phyloP scores from a whole-genome alignment of 2,797 vertebrate genomes.

The Urosaurus nigricauda region DNA sequence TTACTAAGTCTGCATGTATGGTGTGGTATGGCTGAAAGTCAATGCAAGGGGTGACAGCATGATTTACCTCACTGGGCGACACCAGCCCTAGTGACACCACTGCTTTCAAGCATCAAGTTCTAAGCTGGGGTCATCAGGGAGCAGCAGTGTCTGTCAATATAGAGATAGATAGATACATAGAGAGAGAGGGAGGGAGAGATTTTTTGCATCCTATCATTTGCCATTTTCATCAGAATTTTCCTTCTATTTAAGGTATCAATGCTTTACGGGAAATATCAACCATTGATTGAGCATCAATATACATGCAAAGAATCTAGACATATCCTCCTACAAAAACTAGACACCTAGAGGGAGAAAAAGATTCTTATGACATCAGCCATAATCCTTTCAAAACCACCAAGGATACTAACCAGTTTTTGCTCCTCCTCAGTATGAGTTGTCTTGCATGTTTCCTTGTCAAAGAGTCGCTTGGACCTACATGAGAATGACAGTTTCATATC shows the following conservation, averaged over 20 bases:
- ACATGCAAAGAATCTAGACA: not conserved
- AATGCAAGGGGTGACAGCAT: no score
- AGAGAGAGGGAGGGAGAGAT: no score
- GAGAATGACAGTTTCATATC: slow-evolving; percentile 43
- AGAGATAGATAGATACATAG: no score
- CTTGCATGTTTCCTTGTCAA: not conserved
- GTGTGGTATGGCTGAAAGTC: no score
- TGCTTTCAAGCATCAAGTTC: no score
- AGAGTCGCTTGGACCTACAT: slow-evolving; percentile 32
- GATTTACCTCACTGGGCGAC: no score
- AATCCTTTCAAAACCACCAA: not conserved
- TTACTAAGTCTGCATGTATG: no score
- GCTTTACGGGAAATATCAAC: not conserved
- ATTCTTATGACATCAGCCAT: not conserved
- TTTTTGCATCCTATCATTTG: not conserved
- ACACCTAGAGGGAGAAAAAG: slow-evolving; percentile 11
- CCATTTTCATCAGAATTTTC: not conserved
- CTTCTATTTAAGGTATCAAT: rapidly evolving
- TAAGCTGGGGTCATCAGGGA: no score
- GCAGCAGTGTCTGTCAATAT: no score
- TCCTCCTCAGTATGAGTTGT: slow-evolving; percentile 1
- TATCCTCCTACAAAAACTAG: slow-evolving; percentile 8
- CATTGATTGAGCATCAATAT: rapidly evolving
- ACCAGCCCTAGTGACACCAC: no score
- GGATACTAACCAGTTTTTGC: slow-evolving; percentile 25